A percentile compares a stretch with the other conserved stretches of the same genome.
phyloP scores from a whole-genome alignment of 2,797 vertebrate genomes.

The Cyclura pinguis region DNA sequence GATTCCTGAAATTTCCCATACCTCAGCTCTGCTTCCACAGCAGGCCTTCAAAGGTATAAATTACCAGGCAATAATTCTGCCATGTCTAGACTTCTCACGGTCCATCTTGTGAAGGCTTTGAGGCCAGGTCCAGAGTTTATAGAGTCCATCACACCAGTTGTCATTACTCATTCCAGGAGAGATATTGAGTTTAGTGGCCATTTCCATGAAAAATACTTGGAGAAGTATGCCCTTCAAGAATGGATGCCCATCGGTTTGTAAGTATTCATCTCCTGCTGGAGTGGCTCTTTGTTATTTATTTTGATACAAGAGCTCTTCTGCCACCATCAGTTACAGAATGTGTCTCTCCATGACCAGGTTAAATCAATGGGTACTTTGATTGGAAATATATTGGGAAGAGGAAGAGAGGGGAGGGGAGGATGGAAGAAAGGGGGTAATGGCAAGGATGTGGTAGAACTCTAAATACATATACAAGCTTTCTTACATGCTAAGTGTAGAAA shows the following conservation, averaged over 20 bases:
- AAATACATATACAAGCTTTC: slow-evolving; percentile 36
- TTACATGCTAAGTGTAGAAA: slow-evolving; percentile 38
- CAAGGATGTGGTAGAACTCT: slow-evolving; percentile 36
- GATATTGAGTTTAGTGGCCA: slow-evolving; percentile 37
- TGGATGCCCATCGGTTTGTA: slow-evolving; percentile 27
- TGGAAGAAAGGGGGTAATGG: slow-evolving; percentile 34
- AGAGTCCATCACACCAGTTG: not conserved
- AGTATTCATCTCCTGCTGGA: slow-evolving; percentile 41
- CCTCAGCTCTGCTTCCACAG: not conserved
- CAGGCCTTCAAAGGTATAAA: not conserved
- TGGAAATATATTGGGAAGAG: slow-evolving; percentile 31
- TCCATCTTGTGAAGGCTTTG: slow-evolving; percentile 9
- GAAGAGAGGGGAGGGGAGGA: too few species aligned
- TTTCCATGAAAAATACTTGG: slow-evolving; percentile 21
- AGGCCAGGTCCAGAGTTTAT: not conserved
- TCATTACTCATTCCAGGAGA: slow-evolving; percentile 15
- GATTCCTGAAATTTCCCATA: not conserved
- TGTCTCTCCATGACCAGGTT: slow-evolving; percentile 36
- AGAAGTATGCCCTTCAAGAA: slow-evolving; percentile 46
- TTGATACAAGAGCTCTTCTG: slow-evolving; percentile 50
- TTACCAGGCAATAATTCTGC: not conserved
- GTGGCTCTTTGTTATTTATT: slow-evolving; percentile 43
- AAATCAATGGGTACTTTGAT: slow-evolving; percentile 65
- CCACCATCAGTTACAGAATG: slow-evolving; percentile 50
- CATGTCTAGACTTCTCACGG: not conserved